Percentiles rank a stretch among this genome's conserved stretches.
These are phyloP conservation scores for Samia ricini DNA, from an alignment of 1,140 invertebrate species.

Conservation along the genomic window DNA sequence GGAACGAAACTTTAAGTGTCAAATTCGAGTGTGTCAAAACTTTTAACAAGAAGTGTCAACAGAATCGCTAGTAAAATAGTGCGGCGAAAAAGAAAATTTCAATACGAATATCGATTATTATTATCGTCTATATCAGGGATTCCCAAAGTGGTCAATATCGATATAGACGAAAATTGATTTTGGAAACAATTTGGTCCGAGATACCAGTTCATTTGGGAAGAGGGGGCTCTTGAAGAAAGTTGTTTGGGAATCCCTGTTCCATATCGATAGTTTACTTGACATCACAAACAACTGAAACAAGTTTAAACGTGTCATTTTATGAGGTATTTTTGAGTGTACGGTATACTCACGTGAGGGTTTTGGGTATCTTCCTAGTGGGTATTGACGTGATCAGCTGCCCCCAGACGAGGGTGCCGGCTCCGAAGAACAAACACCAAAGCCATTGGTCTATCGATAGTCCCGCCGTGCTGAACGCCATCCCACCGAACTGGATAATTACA, in stretches of 20 bases:
- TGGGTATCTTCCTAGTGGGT: constrained; percentile 96
- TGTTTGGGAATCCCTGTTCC: too few relatives aligned
- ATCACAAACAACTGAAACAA: background rate
- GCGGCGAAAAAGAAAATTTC: too few relatives aligned
- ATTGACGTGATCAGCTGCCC: constrained; percentile 97
- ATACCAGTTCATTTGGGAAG: too few relatives aligned
- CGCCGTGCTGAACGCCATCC: constrained; percentile 96
- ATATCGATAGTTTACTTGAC: background rate
- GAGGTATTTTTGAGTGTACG: background rate
- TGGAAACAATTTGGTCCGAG: too few relatives aligned
- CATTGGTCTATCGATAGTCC: constrained; percentile 95
- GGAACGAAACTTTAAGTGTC: background rate
- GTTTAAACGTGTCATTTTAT: background rate
- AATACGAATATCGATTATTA: background rate
- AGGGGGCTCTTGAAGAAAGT: too few relatives aligned
- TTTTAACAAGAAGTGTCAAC: too few relatives aligned
- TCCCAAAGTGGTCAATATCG: too few relatives aligned
- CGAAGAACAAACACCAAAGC: constrained; percentile 99
- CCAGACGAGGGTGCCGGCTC: constrained; percentile 97
- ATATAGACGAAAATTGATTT: too few relatives aligned
- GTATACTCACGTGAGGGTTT: constrained; percentile 91
- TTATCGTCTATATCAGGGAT: too few relatives aligned
- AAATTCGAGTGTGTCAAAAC: too few relatives aligned
- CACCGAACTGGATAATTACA: constrained; percentile 97
- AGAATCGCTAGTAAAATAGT: too few relatives aligned